These are phyloP conservation scores for Dicranocentrus wangi DNA, from an alignment of 2,888 invertebrate species.

Conservation along the genomic window DNA sequence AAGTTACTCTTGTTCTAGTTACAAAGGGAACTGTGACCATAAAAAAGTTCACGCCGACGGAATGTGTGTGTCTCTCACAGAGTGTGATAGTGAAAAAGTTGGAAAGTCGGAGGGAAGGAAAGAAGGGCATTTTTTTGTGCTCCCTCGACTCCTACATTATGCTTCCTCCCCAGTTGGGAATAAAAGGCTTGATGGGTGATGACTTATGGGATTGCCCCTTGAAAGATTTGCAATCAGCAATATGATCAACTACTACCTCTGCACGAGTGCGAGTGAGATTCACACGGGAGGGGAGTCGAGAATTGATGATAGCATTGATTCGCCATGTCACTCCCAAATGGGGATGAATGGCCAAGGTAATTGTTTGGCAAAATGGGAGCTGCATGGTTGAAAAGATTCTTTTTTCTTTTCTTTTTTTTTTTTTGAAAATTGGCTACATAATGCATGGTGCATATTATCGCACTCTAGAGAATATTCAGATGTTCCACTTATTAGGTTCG, in stretches of 20 bases:
- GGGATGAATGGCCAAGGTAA: constrained; percentile 19
- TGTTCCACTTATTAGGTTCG: too few relatives aligned
- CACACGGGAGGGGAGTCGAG: neutral
- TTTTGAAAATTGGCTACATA: too few relatives aligned
- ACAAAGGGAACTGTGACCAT: too few relatives aligned
- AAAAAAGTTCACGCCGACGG: too few relatives aligned
- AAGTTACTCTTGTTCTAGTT: too few relatives aligned
- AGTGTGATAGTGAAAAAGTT: too few relatives aligned
- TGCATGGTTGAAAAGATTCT: too few relatives aligned
- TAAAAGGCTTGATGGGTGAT: constrained; percentile 16
- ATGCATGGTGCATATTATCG: too few relatives aligned
- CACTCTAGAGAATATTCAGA: too few relatives aligned
- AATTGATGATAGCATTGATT: constrained; percentile 15
- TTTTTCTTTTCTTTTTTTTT: too few relatives aligned
- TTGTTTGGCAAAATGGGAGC: constrained; percentile 6
- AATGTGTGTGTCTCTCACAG: too few relatives aligned
- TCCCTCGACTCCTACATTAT: constrained; percentile 6
- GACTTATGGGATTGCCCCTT: constrained; percentile 31
- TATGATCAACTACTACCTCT: neutral
- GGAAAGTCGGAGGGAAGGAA: too few relatives aligned
- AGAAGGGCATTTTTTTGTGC: neutral
- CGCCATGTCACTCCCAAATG: constrained; percentile 17
- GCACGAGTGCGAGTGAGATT: neutral
- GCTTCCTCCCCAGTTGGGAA: neutral
- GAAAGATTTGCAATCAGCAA: constrained; percentile 1